Conservation (phyloP, 2,888 invertebrate species). For the Ypsolopha sequella region DNA sequence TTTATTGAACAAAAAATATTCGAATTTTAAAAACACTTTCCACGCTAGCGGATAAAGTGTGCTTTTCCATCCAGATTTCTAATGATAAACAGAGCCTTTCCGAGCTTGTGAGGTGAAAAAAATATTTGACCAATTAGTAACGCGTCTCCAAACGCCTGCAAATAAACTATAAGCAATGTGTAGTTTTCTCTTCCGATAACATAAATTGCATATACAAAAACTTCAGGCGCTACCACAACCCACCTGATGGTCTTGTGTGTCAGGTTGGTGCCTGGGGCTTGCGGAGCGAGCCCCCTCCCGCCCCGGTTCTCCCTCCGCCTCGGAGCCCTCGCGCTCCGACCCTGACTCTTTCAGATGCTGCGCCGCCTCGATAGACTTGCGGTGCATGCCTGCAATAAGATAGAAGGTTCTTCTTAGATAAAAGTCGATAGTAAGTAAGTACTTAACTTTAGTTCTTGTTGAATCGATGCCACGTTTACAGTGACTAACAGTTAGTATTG, state of each 20-base stretch:
- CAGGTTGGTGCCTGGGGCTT: slow-evolving; percentile 35
- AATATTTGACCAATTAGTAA: too few relatives aligned
- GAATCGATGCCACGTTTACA: too few relatives aligned
- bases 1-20: too few relatives aligned
- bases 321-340: slow-evolving; percentile 77
- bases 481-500: too few relatives aligned
- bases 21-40: too few relatives aligned
- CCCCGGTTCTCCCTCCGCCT: slow-evolving; percentile 42
- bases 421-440: neutral
- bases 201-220: neutral
- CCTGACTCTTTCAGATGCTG: slow-evolving; percentile 92
- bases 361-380: slow-evolving; percentile 97
- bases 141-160: too few relatives aligned
- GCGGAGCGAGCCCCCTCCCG: slow-evolving; percentile 34
- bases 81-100: too few relatives aligned
- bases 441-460: too few relatives aligned
- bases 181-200: neutral
- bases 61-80: too few relatives aligned
- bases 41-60: too few relatives aligned
- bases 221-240: neutral
- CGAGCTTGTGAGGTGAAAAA: too few relatives aligned
- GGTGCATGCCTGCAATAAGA: slow-evolving; percentile 90
- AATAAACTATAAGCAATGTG: too few relatives aligned
- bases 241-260: slow-evolving; percentile 58
- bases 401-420: neutral